These are phyloP conservation scores for Lysiphlebus fabarum DNA, from an alignment of 1,140 invertebrate genomes.

Conservation along the genomic window DNA sequence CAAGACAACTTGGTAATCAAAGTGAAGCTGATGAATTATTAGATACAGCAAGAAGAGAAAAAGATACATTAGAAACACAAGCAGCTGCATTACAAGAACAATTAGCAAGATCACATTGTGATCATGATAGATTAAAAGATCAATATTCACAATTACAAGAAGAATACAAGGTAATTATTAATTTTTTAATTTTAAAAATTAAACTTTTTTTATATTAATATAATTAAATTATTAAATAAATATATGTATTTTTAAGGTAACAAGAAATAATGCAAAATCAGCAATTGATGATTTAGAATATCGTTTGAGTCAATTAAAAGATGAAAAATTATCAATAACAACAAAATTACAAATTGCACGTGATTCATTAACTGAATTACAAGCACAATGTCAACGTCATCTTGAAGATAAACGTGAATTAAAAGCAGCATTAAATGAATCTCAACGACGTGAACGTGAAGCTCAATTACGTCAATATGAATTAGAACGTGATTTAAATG, in stretches of 20 bases:
- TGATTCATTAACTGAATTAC: slow-evolving; percentile 71
- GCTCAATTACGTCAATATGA: slow-evolving; percentile 56
- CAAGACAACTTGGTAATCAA: slow-evolving; percentile 46
- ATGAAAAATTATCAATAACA: slow-evolving; percentile 68
- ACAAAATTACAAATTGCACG: slow-evolving; percentile 71
- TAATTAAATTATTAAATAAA: background rate
- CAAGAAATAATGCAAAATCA: slow-evolving; percentile 78
- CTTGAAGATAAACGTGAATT: slow-evolving; percentile 74
- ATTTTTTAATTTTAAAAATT: too few species aligned
- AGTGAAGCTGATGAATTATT: slow-evolving; percentile 65
- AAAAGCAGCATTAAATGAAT: slow-evolving; percentile 63
- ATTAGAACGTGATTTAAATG: slow-evolving; percentile 59
- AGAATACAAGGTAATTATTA: slow-evolving; percentile 71
- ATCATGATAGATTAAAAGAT: slow-evolving; percentile 70
- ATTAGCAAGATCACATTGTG: slow-evolving; percentile 71
- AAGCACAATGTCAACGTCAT: slow-evolving; percentile 69
- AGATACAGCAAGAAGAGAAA: slow-evolving; percentile 67
- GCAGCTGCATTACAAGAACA: slow-evolving; percentile 74
- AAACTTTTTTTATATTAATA: too few species aligned
- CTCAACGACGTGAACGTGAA: slow-evolving; percentile 66
- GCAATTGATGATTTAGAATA: slow-evolving; percentile 77
- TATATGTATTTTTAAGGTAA: slow-evolving; percentile 51
- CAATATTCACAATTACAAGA: slow-evolving; percentile 72
- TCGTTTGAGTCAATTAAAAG: slow-evolving; percentile 67
- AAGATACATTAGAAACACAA: slow-evolving; percentile 66